Evolutionary conservation across 2,113 vertebrate species (phyloP).

Genomic region (Phocoena phocoena): DNA sequence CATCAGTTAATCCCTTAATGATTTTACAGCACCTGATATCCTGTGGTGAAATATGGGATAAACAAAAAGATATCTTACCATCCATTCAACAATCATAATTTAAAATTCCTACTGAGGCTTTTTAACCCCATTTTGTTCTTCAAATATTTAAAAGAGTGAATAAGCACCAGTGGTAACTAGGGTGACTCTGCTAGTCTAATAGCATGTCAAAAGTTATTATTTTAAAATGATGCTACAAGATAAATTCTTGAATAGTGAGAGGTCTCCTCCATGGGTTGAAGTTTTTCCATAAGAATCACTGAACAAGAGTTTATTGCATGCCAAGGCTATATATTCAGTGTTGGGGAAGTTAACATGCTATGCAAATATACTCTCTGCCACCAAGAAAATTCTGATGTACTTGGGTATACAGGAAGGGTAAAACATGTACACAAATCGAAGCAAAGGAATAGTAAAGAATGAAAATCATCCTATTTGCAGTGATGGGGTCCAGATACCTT

Average conservation of each 20-base stretch:
- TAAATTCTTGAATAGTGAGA: neutral
- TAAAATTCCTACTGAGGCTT: neutral
- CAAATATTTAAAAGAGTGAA: neutral
- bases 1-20: neutral
- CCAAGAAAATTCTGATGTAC: neutral
- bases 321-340: neutral
- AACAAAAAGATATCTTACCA: neutral
- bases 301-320: neutral
- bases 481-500: neutral
- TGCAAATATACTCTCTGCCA: neutral
- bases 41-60: neutral
- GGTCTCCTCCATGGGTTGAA: neutral
- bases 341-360: neutral
- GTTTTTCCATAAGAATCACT: neutral
- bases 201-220: neutral
- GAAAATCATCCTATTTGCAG: neutral
- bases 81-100: neutral
- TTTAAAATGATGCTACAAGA: neutral
- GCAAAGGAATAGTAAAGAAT: neutral
- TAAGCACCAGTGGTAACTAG: neutral
- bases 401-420: accelerated
- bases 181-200: neutral
- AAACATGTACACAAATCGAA: neutral
- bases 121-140: neutral
- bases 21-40: neutral